phyloP scores from a whole-genome alignment of 2,113 vertebrate genomes.

The Caracal caracal region DNA sequence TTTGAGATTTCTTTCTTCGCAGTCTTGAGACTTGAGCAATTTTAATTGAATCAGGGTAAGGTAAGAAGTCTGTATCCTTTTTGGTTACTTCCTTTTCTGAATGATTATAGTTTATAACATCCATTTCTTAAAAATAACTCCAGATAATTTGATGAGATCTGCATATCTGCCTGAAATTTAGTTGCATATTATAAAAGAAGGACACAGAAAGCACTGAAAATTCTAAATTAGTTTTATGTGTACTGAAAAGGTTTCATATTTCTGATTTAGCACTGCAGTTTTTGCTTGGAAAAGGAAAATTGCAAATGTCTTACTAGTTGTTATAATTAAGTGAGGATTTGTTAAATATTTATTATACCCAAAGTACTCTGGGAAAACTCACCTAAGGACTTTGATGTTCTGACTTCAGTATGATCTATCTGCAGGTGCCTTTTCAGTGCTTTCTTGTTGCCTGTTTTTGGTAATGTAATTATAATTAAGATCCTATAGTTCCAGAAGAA shows the following conservation, averaged over 20 bases:
- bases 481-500: not conserved
- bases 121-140: slow-evolving; percentile 30
- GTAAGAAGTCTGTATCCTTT: not conserved
- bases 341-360: not conserved
- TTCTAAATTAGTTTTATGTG: slow-evolving; percentile 5
- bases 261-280: slow-evolving; percentile 5
- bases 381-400: not conserved
- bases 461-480: not conserved
- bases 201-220: not conserved
- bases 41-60: slow-evolving; percentile 53
- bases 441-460: slow-evolving; percentile 18
- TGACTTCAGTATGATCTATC: not conserved
- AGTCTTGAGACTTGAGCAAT: slow-evolving; percentile 24
- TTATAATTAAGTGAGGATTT: not conserved
- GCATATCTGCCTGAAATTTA: slow-evolving; percentile 1
- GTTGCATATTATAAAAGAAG: not conserved
- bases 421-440: not conserved
- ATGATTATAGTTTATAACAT: not conserved
- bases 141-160: slow-evolving; percentile 1
- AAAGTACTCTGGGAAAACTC: not conserved
- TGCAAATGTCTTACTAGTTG: not conserved
- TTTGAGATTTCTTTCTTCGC: slow-evolving; percentile 29
- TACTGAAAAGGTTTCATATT: not conserved
- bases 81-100: slow-evolving; percentile 33
- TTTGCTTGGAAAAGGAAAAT: slow-evolving; percentile 20